phyloP scores from a whole-genome alignment of 1,140 invertebrate genomes.

The Drosophila lacertosa region DNA sequence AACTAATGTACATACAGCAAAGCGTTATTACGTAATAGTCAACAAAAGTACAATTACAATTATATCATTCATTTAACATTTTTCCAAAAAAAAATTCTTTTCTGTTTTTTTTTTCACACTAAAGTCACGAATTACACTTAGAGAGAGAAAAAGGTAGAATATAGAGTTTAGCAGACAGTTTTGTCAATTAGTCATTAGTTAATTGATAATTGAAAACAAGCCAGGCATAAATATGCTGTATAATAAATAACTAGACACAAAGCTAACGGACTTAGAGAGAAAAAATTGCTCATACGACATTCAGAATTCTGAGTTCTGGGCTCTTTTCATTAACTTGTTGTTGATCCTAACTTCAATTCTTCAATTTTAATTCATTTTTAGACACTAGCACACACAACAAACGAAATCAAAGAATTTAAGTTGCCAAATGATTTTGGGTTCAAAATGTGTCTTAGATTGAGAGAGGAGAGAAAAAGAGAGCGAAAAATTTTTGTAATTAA shows the following conservation, averaged over 20 bases:
- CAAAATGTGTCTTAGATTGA: constrained; percentile 43
- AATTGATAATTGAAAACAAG: constrained; percentile 40
- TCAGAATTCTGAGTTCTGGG: constrained; percentile 31
- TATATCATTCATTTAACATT: constrained; percentile 56
- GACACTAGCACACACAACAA: constrained; percentile 77
- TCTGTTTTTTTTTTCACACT: constrained; percentile 14
- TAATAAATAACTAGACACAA: constrained; percentile 60
- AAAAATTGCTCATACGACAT: constrained; percentile 64
- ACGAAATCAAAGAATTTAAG: constrained; percentile 64
- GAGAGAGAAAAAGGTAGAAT: constrained; percentile 31
- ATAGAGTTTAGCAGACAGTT: constrained; percentile 9
- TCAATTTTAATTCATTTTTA: constrained; percentile 10
- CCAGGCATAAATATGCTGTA: constrained; percentile 26
- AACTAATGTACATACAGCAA: constrained; percentile 79
- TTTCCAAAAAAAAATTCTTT: constrained; percentile 27
- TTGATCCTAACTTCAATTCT: too few species aligned
- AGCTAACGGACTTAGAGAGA: constrained; percentile 42
- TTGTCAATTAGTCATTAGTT: not conserved
- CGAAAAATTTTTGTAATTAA: constrained; percentile 56
- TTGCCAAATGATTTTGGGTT: constrained; percentile 57
- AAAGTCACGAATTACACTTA: constrained; percentile 22
- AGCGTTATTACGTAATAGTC: constrained; percentile 81
- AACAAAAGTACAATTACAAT: constrained; percentile 76
- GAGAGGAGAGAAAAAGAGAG: constrained; percentile 52
- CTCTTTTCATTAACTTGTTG: constrained; percentile 3